Percentiles rank a stretch among this genome's conserved stretches.
phyloP scores from a whole-genome alignment of 2,888 invertebrate genomes.

The Melinaea menophilus region DNA sequence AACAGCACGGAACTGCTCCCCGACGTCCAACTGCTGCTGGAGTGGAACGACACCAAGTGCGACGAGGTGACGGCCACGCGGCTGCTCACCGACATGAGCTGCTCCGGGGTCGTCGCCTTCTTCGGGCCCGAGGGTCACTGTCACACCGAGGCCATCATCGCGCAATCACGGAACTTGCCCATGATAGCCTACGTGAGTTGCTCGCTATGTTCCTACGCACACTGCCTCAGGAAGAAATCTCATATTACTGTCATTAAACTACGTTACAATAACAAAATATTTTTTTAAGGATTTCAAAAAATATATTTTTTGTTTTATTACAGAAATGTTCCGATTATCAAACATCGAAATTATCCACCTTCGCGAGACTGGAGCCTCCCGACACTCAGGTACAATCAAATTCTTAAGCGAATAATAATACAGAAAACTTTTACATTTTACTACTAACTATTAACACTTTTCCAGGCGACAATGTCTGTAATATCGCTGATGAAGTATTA shows the following conservation, averaged over 20 bases:
- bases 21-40: constrained; percentile 83
- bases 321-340: constrained; percentile 97
- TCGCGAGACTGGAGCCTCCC: constrained; percentile 95
- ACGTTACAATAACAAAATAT: no score
- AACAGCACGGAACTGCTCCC: constrained; percentile 82
- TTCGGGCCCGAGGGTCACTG: constrained; percentile 97
- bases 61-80: constrained; percentile 90
- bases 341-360: constrained; percentile 92
- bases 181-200: constrained; percentile 97
- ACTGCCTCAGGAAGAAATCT: no score
- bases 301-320: constrained; percentile 46
- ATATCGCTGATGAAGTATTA: constrained; percentile 93
- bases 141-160: constrained; percentile 95
- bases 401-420: neutral
- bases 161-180: constrained; percentile 95
- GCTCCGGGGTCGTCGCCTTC: constrained; percentile 92
- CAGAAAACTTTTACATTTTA: constrained; percentile 2
- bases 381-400: constrained; percentile 86
- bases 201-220: no score
- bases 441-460: constrained; percentile 34
- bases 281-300: no score
- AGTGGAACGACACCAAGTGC: constrained; percentile 91
- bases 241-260: no score
- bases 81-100: constrained; percentile 93
- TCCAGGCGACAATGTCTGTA: constrained; percentile 94